phyloP scores from a whole-genome alignment of 1,140 invertebrate species.

The Drosophila albomicans region DNA sequence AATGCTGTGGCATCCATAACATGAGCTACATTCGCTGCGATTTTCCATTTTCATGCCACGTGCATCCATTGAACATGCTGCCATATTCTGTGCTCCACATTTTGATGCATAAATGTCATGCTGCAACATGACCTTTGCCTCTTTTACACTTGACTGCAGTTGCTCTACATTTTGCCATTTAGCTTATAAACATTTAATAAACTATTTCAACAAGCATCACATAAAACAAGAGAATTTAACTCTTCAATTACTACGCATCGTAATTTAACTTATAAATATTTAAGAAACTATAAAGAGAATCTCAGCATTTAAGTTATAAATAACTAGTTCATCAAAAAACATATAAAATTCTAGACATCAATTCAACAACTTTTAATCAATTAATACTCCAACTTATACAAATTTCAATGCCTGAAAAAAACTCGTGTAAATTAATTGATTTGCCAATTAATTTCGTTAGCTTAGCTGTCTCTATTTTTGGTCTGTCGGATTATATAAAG shows the following conservation, averaged over 20 bases:
- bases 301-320: too few species aligned
- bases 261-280: too few species aligned
- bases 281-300: too few species aligned
- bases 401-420: background rate
- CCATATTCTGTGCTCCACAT: background rate
- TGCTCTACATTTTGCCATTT: background rate
- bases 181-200: background rate
- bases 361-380: too few species aligned
- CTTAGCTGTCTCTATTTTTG: background rate
- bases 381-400: too few species aligned
- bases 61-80: too few species aligned
- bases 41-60: too few species aligned
- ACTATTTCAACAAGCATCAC: background rate
- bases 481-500: conserved; percentile 33
- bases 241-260: background rate
- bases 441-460: conserved; percentile 7
- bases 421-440: background rate
- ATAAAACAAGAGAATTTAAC: background rate
- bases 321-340: too few species aligned
- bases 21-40: too few species aligned
- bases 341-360: too few species aligned
- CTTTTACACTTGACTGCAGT: background rate
- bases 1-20: background rate
- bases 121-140: background rate
- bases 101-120: background rate